Evolutionary conservation across 2,888 invertebrate genomes (phyloP).

Genomic region (Allolobophora icterica): DNA sequence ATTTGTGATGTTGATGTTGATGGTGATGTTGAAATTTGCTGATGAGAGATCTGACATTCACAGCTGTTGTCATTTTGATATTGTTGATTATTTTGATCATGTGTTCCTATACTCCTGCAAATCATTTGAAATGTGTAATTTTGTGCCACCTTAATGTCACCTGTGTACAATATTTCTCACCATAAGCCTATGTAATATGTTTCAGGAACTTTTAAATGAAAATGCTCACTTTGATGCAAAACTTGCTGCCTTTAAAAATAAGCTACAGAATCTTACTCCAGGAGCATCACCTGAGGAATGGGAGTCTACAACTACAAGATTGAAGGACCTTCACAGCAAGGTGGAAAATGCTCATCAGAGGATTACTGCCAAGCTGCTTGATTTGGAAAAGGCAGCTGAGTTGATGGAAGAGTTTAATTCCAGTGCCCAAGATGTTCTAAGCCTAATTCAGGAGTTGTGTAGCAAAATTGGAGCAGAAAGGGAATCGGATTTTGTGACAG

Average conservation of each 20-base stretch:
- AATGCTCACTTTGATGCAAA: background rate
- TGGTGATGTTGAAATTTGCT: too few relatives aligned
- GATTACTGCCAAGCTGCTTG: conserved; percentile 51
- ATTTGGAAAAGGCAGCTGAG: conserved; percentile 55
- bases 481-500: conserved; percentile 52
- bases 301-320: conserved; percentile 37
- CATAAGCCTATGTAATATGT: background rate
- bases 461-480: conserved; percentile 49
- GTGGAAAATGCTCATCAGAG: background rate
- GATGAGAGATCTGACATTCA: too few relatives aligned
- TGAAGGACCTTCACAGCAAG: background rate
- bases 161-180: background rate
- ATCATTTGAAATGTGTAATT: background rate
- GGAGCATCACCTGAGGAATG: background rate
- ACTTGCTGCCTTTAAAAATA: background rate
- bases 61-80: background rate
- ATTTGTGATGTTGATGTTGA: too few relatives aligned
- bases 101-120: background rate
- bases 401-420: conserved; percentile 53
- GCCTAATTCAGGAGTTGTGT: conserved; percentile 53
- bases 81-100: background rate
- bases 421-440: conserved; percentile 50
- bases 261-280: background rate
- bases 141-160: background rate
- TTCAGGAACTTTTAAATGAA: conserved; percentile 23